A percentile compares a stretch with the other conserved stretches of the same genome.
Evolutionary conservation across 2,113 vertebrate genomes (phyloP).

Genomic region (Periophthalmus modestus): DNA sequence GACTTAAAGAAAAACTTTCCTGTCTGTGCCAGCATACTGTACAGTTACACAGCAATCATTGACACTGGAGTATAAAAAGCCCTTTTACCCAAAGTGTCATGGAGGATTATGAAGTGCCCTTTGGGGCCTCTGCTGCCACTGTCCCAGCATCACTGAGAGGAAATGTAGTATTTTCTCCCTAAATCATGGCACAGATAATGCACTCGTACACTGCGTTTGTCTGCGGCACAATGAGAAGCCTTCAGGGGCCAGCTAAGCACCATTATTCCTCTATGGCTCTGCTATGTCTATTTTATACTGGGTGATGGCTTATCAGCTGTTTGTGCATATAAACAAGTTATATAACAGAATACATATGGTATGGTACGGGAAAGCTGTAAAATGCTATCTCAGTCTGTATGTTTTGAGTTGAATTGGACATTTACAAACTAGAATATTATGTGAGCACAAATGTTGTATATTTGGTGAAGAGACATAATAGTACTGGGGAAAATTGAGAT

Average conservation of each 20-base stretch:
- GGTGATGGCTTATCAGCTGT: conserved; percentile 32
- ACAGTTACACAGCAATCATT: conserved; percentile 2
- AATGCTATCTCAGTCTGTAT: background rate
- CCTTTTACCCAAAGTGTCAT: conserved; percentile 26
- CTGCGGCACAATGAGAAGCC: conserved; percentile 50
- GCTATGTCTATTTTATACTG: conserved; percentile 29
- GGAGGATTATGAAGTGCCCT: conserved; percentile 43
- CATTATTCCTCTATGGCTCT: conserved; percentile 33
- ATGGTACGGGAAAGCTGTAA: conserved; percentile 3
- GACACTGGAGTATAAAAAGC: conserved; percentile 13
- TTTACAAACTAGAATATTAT: background rate
- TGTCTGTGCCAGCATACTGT: background rate
- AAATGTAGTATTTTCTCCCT: conserved; percentile 29
- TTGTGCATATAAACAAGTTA: conserved; percentile 40
- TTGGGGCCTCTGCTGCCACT: conserved; percentile 31
- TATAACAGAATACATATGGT: conserved; percentile 29
- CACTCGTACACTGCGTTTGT: conserved; percentile 47
- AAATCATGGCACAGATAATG: conserved; percentile 53
- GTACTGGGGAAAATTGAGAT: no score
- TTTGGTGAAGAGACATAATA: no score
- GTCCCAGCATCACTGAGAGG: conserved; percentile 24
- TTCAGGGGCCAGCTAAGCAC: conserved; percentile 52
- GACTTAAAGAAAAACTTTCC: background rate
- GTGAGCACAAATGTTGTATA: no score
- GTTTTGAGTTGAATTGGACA: background rate